Evolutionary conservation across 2,888 invertebrate genomes (phyloP), one percentile per base, ranked within the genome.

Genomic region (Oscheius myriophilus): DNA sequence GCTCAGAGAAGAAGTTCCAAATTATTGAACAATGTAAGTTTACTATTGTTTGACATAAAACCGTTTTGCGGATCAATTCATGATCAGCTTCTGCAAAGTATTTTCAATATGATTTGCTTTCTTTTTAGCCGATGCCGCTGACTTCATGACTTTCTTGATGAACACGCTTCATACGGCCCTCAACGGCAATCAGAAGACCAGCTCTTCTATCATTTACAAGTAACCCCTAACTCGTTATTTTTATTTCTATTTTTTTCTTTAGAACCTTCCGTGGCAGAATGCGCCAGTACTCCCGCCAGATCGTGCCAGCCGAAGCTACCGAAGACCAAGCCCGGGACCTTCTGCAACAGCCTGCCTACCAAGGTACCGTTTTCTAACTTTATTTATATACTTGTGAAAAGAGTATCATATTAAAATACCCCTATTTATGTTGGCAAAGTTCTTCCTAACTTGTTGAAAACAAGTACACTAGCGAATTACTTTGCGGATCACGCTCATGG

Each of bases 81-180:
- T n/a, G n/a, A n/a, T n/a, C n/a, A n/a, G n/a, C n/a, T n/a, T n/a
- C n/a, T n/a, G n/a, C n/a, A n/a, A n/a, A n/a, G n/a, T n/a, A n/a
- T n/a, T 4, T 41, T 41, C n/a, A 11, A 16, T 26, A 12, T 39
- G 9, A 33, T 55, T 57, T 16, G 7, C 18, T n/a, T 1, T 23
- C 16, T 4, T 46, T 82, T 18, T 80, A 93, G 93, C 96, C 82
- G 97, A 99, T 89, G 95, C 97, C 0, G 93, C 97, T 70, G 95
- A 96, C 86, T 98, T 98, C 87, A 89, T 99, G 68, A 96, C 95
- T 0, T 99, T 98, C 97, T 94, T 99, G 87, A 89, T 99, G 53
- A 98, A 98, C 87, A 93, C 96, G 0, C 89, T 98, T 42, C 98
- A 99, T 87, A 90, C 93, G 79, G 95, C 96, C 0, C 89, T 99